Evolutionary conservation across 2,797 vertebrate species (phyloP), one percentile per base, ranked within the genome.

Genomic region (Trachops cirrhosus): DNA sequence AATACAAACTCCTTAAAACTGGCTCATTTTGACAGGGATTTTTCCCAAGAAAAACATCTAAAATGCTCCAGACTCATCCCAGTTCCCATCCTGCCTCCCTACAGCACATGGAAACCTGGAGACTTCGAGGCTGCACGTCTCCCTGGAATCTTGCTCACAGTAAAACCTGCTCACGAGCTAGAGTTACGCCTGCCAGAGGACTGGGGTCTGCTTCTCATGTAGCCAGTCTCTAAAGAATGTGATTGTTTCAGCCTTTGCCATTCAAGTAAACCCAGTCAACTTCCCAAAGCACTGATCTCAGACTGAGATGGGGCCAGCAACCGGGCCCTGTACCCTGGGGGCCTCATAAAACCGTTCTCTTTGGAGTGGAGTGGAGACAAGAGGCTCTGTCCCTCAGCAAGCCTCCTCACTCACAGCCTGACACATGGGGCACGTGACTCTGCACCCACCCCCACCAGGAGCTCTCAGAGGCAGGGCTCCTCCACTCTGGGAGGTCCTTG

Each of bases 181-280:
- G n/a, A 71, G 62, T 64, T 41, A 44, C 0, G 12, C 22, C 8
- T 62, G 50, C n/a, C 57, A 39, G 54, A 59, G 44, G 46, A 54
- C 62, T 73, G 22, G 73, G 68, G n/a, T 86, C 62, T 79, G 86
- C n/a, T 86, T 86, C 74, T 75, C 94, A 73, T 64, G 85, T 48
- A 92, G 48, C 34, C 62, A n/a, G 52, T 70, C 52, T 91, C 64
- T 34, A 52, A 97, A 83, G 87, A 95, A 97, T 91, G 91, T 37
- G 73, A 93, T 21, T 88, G 71, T 50, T 93, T 94, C 84, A 89
- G 89, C 48, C 26, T 48, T 84, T 44, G 62, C n/a, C 67, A 34
- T 48, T 67, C 50, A 15, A 67, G 78, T 34, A 34, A 75, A 74
- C 21, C 70, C 16, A 24, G 74, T 67, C 50, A 74, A 86, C 37